Percentiles rank a stretch among this genome's conserved stretches.
Evolutionary conservation across 2,797 vertebrate genomes (phyloP).

Genomic region (Hybognathus amarus): DNA sequence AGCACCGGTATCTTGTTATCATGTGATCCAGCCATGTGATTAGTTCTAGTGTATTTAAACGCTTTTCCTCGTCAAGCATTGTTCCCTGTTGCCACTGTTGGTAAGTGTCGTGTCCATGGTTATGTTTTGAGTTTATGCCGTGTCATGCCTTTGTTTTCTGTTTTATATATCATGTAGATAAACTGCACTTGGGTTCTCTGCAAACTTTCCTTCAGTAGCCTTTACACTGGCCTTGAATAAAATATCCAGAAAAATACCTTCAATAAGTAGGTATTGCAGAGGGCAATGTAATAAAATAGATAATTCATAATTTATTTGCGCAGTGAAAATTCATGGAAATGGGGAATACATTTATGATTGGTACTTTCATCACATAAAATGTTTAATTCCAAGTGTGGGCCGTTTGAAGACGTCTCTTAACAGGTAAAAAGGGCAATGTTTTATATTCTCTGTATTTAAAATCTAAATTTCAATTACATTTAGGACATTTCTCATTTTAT

Average conservation of each 20-base stretch:
- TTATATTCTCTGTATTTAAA: background rate
- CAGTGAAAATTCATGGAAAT: conserved; percentile 18
- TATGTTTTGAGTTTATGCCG: too few relatives aligned
- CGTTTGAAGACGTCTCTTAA: conserved; percentile 41
- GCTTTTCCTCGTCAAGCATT: too few relatives aligned
- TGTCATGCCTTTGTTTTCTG: too few relatives aligned
- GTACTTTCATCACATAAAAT: conserved; percentile 30
- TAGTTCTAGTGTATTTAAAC: too few relatives aligned
- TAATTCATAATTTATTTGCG: conserved; percentile 11
- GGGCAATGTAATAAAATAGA: background rate
- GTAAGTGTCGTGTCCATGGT: too few relatives aligned
- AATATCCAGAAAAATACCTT: background rate
- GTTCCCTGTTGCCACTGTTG: too few relatives aligned
- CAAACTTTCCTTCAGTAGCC: too few relatives aligned
- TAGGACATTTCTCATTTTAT: conserved; percentile 43
- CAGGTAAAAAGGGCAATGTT: conserved; percentile 31
- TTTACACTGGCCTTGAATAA: background rate
- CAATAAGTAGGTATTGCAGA: background rate
- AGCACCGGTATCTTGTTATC: too few relatives aligned
- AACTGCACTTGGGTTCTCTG: too few relatives aligned
- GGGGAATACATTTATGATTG: conserved; percentile 42
- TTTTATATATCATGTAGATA: too few relatives aligned
- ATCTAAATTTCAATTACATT: conserved; percentile 55
- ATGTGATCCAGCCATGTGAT: too few relatives aligned
- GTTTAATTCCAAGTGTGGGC: conserved; percentile 47